A percentile compares a stretch with the other conserved stretches of the same genome.
phyloP scores from a whole-genome alignment of 2,113 vertebrate genomes.

The Microcebus lehilahytsara region DNA sequence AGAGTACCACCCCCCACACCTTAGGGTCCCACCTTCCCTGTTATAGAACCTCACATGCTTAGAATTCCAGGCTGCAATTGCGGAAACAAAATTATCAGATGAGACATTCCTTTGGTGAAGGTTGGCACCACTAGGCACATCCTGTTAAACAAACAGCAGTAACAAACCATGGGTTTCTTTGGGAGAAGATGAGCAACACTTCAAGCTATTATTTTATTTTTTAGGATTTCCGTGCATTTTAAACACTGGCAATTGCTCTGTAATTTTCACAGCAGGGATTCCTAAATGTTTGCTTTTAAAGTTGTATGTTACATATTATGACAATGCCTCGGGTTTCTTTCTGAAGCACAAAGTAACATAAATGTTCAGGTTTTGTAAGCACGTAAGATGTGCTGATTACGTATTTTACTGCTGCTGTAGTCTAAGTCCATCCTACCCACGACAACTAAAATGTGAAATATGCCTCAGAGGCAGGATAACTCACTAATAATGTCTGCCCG shows the following conservation, averaged over 20 bases:
- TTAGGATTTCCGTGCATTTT: neutral
- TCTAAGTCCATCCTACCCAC: neutral
- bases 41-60: neutral
- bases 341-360: neutral
- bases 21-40: neutral
- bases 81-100: neutral
- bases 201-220: neutral
- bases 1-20: neutral
- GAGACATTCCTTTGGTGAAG: neutral
- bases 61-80: neutral
- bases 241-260: neutral
- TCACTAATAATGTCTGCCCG: neutral
- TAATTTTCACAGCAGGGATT: constrained; percentile 3
- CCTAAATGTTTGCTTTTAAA: constrained; percentile 21
- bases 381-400: neutral
- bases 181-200: neutral
- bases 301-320: neutral
- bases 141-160: neutral
- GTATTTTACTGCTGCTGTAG: neutral
- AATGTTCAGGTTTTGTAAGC: neutral
- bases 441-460: neutral
- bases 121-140: neutral
- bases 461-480: accelerated
- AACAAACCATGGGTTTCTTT: neutral
- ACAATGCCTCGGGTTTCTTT: neutral